Evolutionary conservation across 2,888 invertebrate species (phyloP).

Genomic region (Eurytoma californica): DNA sequence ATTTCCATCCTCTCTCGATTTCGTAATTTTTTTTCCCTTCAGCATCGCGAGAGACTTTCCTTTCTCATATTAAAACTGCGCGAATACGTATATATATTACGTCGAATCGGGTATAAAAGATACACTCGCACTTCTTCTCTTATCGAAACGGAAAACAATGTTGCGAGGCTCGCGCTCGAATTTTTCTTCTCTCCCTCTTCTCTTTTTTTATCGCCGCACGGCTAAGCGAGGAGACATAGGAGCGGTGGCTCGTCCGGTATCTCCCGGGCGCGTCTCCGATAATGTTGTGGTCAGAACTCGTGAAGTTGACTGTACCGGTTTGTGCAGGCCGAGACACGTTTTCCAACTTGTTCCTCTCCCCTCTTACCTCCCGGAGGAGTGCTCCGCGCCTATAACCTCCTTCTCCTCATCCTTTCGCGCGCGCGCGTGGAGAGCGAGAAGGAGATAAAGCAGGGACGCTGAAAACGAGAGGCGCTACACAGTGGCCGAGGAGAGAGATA

Average conservation of each 20-base stretch:
- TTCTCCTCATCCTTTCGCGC: constrained; percentile 24
- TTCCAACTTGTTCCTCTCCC: constrained; percentile 62
- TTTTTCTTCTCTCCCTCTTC: background rate
- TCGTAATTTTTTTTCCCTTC: constrained; percentile 6
- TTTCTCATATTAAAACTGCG: constrained; percentile 20
- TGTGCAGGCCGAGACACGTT: constrained; percentile 69
- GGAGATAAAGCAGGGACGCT: constrained; percentile 29
- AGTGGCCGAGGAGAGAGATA: constrained; percentile 32
- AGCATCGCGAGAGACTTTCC: constrained; percentile 3
- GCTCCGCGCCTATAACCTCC: constrained; percentile 46
- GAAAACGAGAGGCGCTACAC: constrained; percentile 47
- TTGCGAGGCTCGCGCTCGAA: background rate
- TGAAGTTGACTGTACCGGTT: constrained; percentile 70
- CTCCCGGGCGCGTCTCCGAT: constrained; percentile 3
- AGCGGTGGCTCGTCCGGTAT: background rate
- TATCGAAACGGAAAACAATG: constrained; percentile 46
- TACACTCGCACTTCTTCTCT: constrained; percentile 7
- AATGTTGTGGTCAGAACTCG: constrained; percentile 71
- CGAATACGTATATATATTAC: constrained; percentile 1
- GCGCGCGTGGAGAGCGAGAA: constrained; percentile 12
- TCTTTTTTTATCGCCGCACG: constrained; percentile 7
- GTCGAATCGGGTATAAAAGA: constrained; percentile 18
- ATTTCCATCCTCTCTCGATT: background rate
- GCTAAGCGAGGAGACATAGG: constrained; percentile 2
- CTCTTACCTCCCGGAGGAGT: constrained; percentile 37